A percentile compares a stretch with the other conserved stretches of the same genome.
phyloP scores from a whole-genome alignment of 2,797 vertebrate species.

The Platyrinchus mystaceus region DNA sequence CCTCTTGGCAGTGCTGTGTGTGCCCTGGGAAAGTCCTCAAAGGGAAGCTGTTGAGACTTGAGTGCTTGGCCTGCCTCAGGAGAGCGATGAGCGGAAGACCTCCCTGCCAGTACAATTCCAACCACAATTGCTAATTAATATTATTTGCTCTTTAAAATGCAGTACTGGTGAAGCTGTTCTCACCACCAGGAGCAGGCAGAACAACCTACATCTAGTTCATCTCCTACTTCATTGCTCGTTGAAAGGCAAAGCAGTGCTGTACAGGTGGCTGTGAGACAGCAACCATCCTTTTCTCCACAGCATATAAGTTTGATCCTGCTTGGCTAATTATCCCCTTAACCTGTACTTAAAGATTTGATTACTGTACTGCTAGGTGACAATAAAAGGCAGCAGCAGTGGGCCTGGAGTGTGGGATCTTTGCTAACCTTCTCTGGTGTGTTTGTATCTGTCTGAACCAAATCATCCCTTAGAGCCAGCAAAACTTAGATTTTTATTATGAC shows the following conservation, averaged over 20 bases:
- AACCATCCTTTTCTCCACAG: constrained; percentile 66
- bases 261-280: constrained; percentile 63
- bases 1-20: neutral
- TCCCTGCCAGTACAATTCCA: constrained; percentile 33
- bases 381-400: constrained; percentile 31
- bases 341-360: constrained; percentile 74
- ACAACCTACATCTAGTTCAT: constrained; percentile 62
- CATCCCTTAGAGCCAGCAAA: neutral
- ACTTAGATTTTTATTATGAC: neutral
- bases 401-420: neutral
- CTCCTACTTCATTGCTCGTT: constrained; percentile 62
- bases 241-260: constrained; percentile 56
- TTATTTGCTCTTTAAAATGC: constrained; percentile 64
- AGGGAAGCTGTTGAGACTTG: constrained; percentile 36
- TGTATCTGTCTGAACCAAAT: neutral
- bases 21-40: neutral
- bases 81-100: neutral
- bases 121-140: constrained; percentile 38
- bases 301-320: constrained; percentile 65
- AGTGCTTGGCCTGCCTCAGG: constrained; percentile 20
- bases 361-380: constrained; percentile 67
- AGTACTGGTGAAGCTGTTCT: constrained; percentile 48
- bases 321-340: constrained; percentile 79
- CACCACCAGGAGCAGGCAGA: constrained; percentile 39
- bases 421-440: neutral